Evolutionary conservation across 2,888 invertebrate genomes (phyloP), one percentile per base, ranked within the genome.

Genomic region (Lydus trimaculatus): DNA sequence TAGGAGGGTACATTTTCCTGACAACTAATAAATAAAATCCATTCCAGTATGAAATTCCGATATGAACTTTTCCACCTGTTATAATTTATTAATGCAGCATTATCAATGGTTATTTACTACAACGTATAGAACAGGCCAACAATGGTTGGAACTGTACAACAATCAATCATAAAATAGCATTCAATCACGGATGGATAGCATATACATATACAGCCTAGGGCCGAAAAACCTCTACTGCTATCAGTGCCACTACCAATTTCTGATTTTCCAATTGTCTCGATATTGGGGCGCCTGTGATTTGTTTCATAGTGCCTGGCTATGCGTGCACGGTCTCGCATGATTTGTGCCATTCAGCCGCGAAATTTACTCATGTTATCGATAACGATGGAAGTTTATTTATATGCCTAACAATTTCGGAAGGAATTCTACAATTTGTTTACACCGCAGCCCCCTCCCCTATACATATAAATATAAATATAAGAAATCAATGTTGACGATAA

Each of bases 281-380:
- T 73, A 72, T 73, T 74, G 72, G 77, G 78, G 74, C 77, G 79
- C 77, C 75, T 75, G 74, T 76, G 78, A 79, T 77, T 77, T 76
- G 78, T 75, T 78, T 77, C 75, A 66, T 75, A 78, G 79, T 79
- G 76, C 78, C 77, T 75, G 78, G 78, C 74, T 72, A 76, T 75
- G 75, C 78, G 78, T 79, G 77, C 75, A 77, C 72, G 74, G 75
- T 75, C 74, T 78, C 74, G 79, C 79, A 79, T 77, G 79, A 79
- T 79, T 78, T 77, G 73, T 73, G 74, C 73, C 75, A 77, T 78
- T 79, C 77, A 77, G 70, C 70, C 71, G 74, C 75, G 74, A 76
- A 75, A 76, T 72, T 75, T 70, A 66, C 67, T 72, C 69, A 73
- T 74, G 73, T 75, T 77, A 75, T 76, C 76, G 74, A 77, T 78